These are phyloP conservation scores for Augochlorella aurata DNA, from an alignment of 2,888 invertebrate genomes.

Conservation along the genomic window DNA sequence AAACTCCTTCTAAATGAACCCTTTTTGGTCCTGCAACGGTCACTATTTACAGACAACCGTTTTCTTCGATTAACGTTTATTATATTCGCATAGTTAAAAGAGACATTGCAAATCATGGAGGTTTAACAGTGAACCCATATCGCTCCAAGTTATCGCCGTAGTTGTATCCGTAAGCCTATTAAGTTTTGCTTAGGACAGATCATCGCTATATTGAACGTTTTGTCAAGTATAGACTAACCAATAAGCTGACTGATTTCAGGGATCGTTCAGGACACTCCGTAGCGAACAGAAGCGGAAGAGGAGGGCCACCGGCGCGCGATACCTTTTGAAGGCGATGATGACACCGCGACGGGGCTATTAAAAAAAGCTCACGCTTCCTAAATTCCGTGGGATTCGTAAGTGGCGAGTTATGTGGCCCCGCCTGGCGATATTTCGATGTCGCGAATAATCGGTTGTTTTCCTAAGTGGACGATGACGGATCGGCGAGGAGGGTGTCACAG, in stretches of 20 bases:
- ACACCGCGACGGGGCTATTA: constrained; percentile 62
- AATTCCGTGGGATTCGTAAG: constrained; percentile 71
- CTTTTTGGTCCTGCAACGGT: too few relatives aligned
- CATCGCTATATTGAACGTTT: too few relatives aligned
- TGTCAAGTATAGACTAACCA: too few relatives aligned
- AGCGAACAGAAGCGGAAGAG: not conserved
- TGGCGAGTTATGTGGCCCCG: constrained; percentile 68
- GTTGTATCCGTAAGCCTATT: too few relatives aligned
- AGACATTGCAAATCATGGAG: too few relatives aligned
- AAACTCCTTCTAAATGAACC: too few relatives aligned
- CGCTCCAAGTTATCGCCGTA: too few relatives aligned
- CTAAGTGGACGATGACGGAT: constrained; percentile 63
- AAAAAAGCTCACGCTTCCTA: constrained; percentile 69
- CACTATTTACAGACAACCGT: too few relatives aligned
- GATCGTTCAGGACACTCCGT: not conserved
- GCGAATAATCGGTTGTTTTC: constrained; percentile 64
- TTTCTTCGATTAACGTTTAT: too few relatives aligned
- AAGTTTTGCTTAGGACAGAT: too few relatives aligned
- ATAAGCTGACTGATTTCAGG: not conserved
- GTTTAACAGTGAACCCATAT: too few relatives aligned
- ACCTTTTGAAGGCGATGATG: constrained; percentile 51
- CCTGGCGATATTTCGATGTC: constrained; percentile 62
- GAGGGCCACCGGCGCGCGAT: not conserved
- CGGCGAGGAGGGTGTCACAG: constrained; percentile 50
- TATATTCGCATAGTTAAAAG: too few relatives aligned